Evolutionary conservation across 2,797 vertebrate species (phyloP), one percentile per base, ranked within the genome.

Genomic region (Lutjanus campechanus): DNA sequence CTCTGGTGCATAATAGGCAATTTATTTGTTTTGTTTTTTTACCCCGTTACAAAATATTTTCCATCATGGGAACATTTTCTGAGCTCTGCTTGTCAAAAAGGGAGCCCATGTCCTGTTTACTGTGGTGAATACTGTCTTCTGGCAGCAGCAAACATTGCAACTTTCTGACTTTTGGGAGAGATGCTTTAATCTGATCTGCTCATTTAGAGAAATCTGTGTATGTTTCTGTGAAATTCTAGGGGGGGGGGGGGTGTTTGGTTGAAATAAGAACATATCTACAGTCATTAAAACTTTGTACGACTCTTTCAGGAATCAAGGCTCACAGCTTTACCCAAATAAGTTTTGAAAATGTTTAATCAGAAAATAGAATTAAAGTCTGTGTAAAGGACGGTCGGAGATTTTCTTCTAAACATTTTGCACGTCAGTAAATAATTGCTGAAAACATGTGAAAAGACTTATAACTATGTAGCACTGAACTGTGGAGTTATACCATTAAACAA

Each of bases 171-270:
- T 43, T 36, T 36, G 29, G 29, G 29, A 43, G 9, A 69, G 20
- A 11, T 11, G 19, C 63, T 44, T 67, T 29, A 51, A 56, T 64
- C 36, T 51, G 49, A 67, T 73, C 46, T 36, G 36, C 19, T 54
- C 40, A 11, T 58, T 29, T 53, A 2, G 6, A 65, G 25, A 49
- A 66, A 40, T 40, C 22, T 44, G 11, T 3, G 22, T 51, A 11
- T 59, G 22, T 51, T 60, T 49, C 20, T 25, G 0, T 67, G 47
- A 51, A 60, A 51, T 20, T 55, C 25, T 47, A 25, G 25, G 25
- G 25, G 25, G 3, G 3, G 3, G 58, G 6, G 11, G n/a, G 19
- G 2, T 22, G n/a, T 54, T 54, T n/a, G 50, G 50, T 54, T 22
- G 10, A n/a, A 20, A 20, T 20, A 1, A 9, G n/a, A 7, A 7